A percentile compares a stretch with the other conserved stretches of the same genome.
Conservation (phyloP, 2,113 vertebrate species). For the Agelaius phoeniceus region DNA sequence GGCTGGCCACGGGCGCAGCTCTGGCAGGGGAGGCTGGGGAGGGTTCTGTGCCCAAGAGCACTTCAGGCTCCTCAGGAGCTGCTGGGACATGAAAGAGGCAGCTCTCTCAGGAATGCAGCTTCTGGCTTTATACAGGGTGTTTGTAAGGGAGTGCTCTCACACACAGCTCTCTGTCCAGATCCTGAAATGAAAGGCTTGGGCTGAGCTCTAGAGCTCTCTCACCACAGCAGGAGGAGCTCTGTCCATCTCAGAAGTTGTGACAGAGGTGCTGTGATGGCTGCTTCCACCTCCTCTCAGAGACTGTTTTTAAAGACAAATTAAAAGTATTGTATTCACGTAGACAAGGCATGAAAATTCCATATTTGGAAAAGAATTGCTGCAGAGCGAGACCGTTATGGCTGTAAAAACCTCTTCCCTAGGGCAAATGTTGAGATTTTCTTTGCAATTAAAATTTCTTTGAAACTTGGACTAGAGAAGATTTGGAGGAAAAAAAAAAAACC, state of each 20-base stretch:
- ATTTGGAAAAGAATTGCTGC: constrained; percentile 69
- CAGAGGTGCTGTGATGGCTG: not conserved
- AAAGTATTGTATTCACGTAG: constrained; percentile 54
- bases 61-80: not conserved
- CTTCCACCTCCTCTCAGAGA: not conserved
- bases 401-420: constrained; percentile 66
- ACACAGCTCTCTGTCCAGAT: not conserved
- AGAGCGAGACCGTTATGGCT: constrained; percentile 66
- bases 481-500: constrained; percentile 40
- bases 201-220: not conserved
- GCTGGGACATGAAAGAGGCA: not conserved
- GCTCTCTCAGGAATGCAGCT: not conserved
- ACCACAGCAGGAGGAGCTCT: not conserved
- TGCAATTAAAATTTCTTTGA: constrained; percentile 85
- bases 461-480: constrained; percentile 76
- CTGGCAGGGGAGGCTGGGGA: not conserved
- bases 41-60: not conserved
- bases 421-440: constrained; percentile 77
- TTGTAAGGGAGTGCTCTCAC: not conserved
- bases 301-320: constrained; percentile 50
- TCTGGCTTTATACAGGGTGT: not conserved
- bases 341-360: constrained; percentile 71
- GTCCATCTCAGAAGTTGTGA: not conserved
- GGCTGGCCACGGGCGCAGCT: not conserved
- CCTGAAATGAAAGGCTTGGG: not conserved